These are phyloP conservation scores for Saccostrea echinata DNA, from an alignment of 1,140 invertebrate genomes.

Conservation along the genomic window DNA sequence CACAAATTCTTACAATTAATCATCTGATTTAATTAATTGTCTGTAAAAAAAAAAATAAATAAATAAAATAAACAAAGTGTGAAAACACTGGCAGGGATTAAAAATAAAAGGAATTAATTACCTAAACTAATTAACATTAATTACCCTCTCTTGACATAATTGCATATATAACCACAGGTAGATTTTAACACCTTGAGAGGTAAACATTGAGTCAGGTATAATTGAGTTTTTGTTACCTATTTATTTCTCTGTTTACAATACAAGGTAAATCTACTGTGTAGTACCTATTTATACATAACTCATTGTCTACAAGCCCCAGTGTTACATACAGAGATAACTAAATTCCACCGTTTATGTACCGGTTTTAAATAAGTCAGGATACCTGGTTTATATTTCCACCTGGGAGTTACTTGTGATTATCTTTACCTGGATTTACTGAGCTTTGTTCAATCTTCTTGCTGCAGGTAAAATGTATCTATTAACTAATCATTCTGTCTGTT, in stretches of 20 bases:
- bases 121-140: not conserved
- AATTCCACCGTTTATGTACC: no score
- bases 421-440: no score
- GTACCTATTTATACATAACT: not conserved
- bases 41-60: not conserved
- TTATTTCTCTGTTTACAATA: not conserved
- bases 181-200: not conserved
- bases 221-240: not conserved
- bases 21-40: not conserved
- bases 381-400: no score
- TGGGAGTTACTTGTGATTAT: no score
- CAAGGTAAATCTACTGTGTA: not conserved
- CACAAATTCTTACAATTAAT: not conserved
- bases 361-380: no score
- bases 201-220: not conserved
- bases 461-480: no score
- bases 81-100: not conserved
- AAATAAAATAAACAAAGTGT: not conserved
- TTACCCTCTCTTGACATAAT: not conserved
- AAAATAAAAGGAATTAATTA: not conserved
- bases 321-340: no score
- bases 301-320: no score
- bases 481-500: no score
- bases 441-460: no score
- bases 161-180: constrained; percentile 1